phyloP scores from a whole-genome alignment of 1,140 invertebrate species.

The Aphelenchoides fujianensis region DNA sequence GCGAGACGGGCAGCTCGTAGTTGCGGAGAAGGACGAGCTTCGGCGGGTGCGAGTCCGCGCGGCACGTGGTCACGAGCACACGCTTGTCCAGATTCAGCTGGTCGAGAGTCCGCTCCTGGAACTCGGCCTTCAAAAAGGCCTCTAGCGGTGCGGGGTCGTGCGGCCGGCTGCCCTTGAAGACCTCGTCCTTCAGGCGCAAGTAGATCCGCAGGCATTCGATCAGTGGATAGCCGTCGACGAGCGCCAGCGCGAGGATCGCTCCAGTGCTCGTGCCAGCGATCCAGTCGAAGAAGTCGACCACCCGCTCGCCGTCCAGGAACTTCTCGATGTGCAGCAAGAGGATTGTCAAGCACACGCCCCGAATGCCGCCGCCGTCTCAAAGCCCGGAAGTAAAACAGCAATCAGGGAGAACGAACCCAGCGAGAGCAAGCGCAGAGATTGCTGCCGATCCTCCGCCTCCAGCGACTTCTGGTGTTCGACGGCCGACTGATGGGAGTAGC shows the following conservation, averaged over 20 bases:
- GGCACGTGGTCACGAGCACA: slow-evolving; percentile 81
- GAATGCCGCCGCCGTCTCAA: slow-evolving; percentile 41
- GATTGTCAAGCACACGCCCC: slow-evolving; percentile 32
- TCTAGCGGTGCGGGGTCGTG: slow-evolving; percentile 81
- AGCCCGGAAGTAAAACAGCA: too few relatives aligned
- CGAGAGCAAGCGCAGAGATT: slow-evolving; percentile 24
- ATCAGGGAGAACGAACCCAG: too few relatives aligned
- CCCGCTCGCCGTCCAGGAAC: not conserved
- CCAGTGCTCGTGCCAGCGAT: slow-evolving; percentile 92
- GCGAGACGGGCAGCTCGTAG: slow-evolving; percentile 71
- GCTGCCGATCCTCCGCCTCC: slow-evolving; percentile 5
- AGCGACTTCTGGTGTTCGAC: slow-evolving; percentile 19
- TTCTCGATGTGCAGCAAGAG: slow-evolving; percentile 36
- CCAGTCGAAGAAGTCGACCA: slow-evolving; percentile 83
- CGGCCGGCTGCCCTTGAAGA: slow-evolving; percentile 77
- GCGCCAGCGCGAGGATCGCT: slow-evolving; percentile 81
- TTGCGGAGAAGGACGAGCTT: slow-evolving; percentile 88
- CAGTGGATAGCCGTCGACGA: slow-evolving; percentile 58
- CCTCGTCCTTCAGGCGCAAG: slow-evolving; percentile 69
- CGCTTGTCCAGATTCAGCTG: too few relatives aligned
- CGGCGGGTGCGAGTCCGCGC: slow-evolving; percentile 83
- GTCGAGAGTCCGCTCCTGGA: too few relatives aligned
- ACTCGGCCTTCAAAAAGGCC: slow-evolving; percentile 78
- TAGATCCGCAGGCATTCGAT: slow-evolving; percentile 32
- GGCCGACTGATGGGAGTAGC: slow-evolving; percentile 3